A percentile compares a stretch with the other conserved stretches of the same genome.
These are phyloP conservation scores for Pseudomyrmex gracilis DNA, from an alignment of 1,140 invertebrate species.

Conservation along the genomic window DNA sequence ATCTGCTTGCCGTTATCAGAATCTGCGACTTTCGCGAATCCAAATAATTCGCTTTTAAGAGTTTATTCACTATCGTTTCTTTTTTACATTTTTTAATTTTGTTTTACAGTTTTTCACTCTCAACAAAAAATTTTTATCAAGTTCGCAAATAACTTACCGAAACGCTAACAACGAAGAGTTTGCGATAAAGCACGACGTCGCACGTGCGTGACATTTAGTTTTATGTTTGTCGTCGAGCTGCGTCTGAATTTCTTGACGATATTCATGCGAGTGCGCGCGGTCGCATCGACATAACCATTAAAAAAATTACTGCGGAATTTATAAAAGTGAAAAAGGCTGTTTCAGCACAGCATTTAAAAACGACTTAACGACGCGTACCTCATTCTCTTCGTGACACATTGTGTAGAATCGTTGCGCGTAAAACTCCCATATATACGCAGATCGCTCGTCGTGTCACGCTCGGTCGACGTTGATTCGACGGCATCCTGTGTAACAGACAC, in stretches of 20 bases:
- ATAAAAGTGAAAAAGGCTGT: conserved; percentile 51
- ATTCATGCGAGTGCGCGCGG: not conserved
- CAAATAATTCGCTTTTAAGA: conserved; percentile 37
- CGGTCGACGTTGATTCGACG: conserved; percentile 37
- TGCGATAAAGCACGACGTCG: conserved; percentile 12
- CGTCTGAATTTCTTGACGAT: conserved; percentile 19
- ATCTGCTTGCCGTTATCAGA: not conserved
- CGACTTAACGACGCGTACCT: conserved; percentile 33
- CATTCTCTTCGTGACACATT: not conserved
- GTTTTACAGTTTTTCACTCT: not conserved
- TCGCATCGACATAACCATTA: conserved; percentile 27
- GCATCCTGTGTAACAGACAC: conserved; percentile 43
- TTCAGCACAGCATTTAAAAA: conserved; percentile 54
- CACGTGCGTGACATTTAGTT: conserved; percentile 4
- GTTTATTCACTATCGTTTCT: not conserved
- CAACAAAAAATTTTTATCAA: not conserved
- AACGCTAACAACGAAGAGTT: not conserved
- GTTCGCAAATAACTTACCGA: not conserved
- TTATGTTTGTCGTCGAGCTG: conserved; percentile 5
- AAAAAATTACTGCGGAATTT: conserved; percentile 46
- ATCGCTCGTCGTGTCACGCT: not conserved
- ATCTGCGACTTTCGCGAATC: conserved; percentile 3
- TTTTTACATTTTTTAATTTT: not conserved
- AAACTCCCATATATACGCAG: conserved; percentile 46
- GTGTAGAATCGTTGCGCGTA: conserved; percentile 21